Conservation (phyloP, 2,888 invertebrate genomes). For the Micropterix aruncella region DNA sequence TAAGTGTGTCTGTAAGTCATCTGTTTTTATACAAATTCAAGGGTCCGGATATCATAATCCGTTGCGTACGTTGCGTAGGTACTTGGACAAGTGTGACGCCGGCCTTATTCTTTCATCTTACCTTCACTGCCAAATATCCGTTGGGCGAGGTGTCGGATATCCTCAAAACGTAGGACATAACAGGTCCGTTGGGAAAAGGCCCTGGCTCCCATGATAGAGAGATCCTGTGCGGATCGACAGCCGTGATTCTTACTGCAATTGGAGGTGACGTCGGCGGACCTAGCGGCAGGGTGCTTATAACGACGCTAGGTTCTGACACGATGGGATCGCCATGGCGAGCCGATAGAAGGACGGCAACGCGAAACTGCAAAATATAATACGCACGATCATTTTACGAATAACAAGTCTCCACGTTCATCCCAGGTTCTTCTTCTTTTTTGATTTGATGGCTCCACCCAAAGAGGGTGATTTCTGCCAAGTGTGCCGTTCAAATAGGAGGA, state of each 20-base stretch:
- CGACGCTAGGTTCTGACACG: slow-evolving; percentile 60
- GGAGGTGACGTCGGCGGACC: slow-evolving; percentile 69
- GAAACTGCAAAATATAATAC: slow-evolving; percentile 61
- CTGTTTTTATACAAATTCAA: too few relatives aligned
- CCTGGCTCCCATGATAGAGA: slow-evolving; percentile 85
- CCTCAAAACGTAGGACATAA: slow-evolving; percentile 72
- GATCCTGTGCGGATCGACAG: slow-evolving; percentile 70
- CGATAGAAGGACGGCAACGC: slow-evolving; percentile 68
- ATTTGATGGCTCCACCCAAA: too few relatives aligned
- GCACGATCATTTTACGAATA: too few relatives aligned
- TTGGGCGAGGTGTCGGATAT: slow-evolving; percentile 43
- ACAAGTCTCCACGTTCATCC: too few relatives aligned
- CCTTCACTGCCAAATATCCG: slow-evolving; percentile 51
- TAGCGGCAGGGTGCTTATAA: slow-evolving; percentile 58
- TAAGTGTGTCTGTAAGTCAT: too few relatives aligned
- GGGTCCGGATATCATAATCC: too few relatives aligned
- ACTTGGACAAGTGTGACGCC: too few relatives aligned
- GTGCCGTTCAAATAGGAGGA: too few relatives aligned
- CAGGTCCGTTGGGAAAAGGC: slow-evolving; percentile 73
- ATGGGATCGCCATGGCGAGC: slow-evolving; percentile 52
- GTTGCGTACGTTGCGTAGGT: too few relatives aligned
- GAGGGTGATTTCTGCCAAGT: too few relatives aligned
- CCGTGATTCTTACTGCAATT: slow-evolving; percentile 56
- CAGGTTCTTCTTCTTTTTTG: too few relatives aligned
- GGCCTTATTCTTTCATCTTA: too few relatives aligned